Evolutionary conservation across 1,140 invertebrate genomes (phyloP), one percentile per base, ranked within the genome.

Genomic region (Venturia canescens): DNA sequence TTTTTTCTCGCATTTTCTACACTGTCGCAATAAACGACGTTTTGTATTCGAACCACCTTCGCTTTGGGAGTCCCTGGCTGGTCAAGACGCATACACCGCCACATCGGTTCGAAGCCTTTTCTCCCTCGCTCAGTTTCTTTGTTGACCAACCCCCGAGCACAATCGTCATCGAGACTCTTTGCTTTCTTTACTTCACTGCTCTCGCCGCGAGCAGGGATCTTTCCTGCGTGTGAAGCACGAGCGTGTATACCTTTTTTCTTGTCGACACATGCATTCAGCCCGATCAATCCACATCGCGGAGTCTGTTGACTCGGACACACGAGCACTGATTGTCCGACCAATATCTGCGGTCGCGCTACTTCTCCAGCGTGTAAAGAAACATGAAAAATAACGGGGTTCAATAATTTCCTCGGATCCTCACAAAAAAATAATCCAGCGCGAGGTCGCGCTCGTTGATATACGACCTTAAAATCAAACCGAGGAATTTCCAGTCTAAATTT

Each of bases 41-140:
- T 83, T 81, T 81, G 82, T 83, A 83, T 83, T 83, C 82, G 82
- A 80, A 81, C 76, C 82, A 83, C 79, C 80, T 80, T 83, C 76
- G 48, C 57, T 80, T 77, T 70, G 67, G 80, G 21, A 78, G 31
- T 76, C 75, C 60, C 60, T 26, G 26, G 18, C n/a, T 63, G 60
- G 60, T 72, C 50, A 50, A 27, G 27, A 34, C 23, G 70, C 69
- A 48, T 34, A 71, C 75, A 70, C 72, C 38, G 31, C 57, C 26
- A 53, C 57, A 74, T 57, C 71, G n/a, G 48, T 81, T 57, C 57
- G 31, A 26, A 13, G 7, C 23, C 53, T 71, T 66, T 78, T 83
- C 80, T 38, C 44, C 75, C 74, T 75, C 48, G 44, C 38, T 74
- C 57, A 26, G 29, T 66, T 69, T 70, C 13, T 57, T 53, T 53